phyloP scores from a whole-genome alignment of 2,888 invertebrate genomes.

The Epirrhoe alternata region DNA sequence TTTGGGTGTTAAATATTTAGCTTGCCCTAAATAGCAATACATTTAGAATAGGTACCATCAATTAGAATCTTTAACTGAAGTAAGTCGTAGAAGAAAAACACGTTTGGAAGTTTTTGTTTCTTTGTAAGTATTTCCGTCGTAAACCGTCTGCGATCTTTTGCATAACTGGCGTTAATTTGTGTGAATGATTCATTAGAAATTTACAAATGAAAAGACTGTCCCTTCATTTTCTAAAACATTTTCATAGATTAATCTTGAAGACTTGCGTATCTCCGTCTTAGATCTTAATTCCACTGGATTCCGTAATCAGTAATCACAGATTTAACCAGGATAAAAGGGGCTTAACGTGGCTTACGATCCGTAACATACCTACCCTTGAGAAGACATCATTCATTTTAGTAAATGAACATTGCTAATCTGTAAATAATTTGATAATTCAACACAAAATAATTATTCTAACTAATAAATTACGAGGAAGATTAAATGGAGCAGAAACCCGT shows the following conservation, averaged over 20 bases:
- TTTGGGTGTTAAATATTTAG: too few species aligned
- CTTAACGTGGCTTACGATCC: slow-evolving; percentile 38
- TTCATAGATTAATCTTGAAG: slow-evolving; percentile 19
- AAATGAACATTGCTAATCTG: not conserved
- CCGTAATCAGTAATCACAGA: slow-evolving; percentile 42
- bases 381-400: slow-evolving; percentile 29
- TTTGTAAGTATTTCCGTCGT: too few species aligned
- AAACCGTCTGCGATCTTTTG: too few species aligned
- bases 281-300: slow-evolving; percentile 40
- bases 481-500: not conserved
- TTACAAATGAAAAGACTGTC: slow-evolving; percentile 8
- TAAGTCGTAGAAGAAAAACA: too few species aligned
- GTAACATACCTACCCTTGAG: slow-evolving; percentile 24
- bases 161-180: not conserved
- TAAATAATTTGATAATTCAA: not conserved
- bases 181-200: slow-evolving; percentile 9
- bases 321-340: slow-evolving; percentile 37
- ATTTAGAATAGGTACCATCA: too few species aligned
- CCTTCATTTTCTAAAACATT: slow-evolving; percentile 16
- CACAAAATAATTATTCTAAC: not conserved
- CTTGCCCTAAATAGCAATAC: too few species aligned
- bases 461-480: not conserved
- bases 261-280: slow-evolving; percentile 31
- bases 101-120: too few species aligned
- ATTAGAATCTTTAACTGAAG: too few species aligned